Conservation (phyloP, 2,888 invertebrate genomes). For the Leptinotarsa tumamoca region DNA sequence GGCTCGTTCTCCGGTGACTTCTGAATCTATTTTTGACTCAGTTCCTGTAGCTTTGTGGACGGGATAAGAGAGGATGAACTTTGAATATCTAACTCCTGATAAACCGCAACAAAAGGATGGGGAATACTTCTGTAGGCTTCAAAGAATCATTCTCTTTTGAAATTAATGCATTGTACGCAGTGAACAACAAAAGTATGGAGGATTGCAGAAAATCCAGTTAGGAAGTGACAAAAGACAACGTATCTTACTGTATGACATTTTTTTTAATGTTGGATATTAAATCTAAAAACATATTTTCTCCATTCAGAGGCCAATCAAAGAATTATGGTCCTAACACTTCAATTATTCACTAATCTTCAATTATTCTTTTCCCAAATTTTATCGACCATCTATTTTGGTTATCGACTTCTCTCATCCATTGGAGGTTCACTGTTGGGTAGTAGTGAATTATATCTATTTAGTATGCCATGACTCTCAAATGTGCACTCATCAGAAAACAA, state of each 20-base stretch:
- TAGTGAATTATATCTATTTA: too few species aligned
- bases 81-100: conserved; percentile 52
- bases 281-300: too few species aligned
- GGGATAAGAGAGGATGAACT: conserved; percentile 51
- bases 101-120: conserved; percentile 35
- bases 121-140: conserved; percentile 7
- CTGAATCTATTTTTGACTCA: conserved; percentile 42
- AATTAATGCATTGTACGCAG: conserved; percentile 1
- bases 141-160: conserved; percentile 18
- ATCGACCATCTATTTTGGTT: too few species aligned
- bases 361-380: too few species aligned
- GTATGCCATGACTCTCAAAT: too few species aligned
- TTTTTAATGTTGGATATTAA: background rate
- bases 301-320: too few species aligned
- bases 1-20: conserved; percentile 18
- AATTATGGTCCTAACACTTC: too few species aligned
- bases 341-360: too few species aligned
- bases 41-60: conserved; percentile 34
- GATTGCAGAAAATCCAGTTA: background rate
- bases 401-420: too few species aligned
- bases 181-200: background rate
- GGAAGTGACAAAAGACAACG: background rate
- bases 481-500: too few species aligned
- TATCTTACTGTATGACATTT: too few species aligned
- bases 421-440: too few species aligned